phyloP scores from a whole-genome alignment of 2,888 invertebrate species.

The Caenorhabditis imperialis region DNA sequence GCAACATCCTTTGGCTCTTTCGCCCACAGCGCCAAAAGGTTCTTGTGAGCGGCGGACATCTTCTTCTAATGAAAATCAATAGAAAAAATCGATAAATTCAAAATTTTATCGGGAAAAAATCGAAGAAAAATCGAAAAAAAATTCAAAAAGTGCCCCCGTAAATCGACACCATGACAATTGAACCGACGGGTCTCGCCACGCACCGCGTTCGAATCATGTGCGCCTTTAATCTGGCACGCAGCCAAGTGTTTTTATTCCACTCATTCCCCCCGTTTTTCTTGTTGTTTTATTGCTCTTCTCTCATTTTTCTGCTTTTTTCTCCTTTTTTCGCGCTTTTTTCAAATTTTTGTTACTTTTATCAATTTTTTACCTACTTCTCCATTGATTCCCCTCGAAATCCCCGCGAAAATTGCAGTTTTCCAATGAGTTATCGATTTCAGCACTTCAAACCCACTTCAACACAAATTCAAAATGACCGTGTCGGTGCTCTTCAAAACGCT shows the following conservation, averaged over 20 bases:
- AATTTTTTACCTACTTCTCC: too few species aligned
- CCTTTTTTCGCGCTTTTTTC: not conserved
- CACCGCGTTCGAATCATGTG: slow-evolving; percentile 51
- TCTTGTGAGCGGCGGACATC: slow-evolving; percentile 66
- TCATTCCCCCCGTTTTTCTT: not conserved
- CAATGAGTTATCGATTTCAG: slow-evolving; percentile 2
- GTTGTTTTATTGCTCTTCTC: not conserved
- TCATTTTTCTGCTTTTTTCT: slow-evolving; percentile 4
- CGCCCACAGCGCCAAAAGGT: slow-evolving; percentile 65
- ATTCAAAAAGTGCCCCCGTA: slow-evolving; percentile 18
- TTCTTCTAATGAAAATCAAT: slow-evolving; percentile 3
- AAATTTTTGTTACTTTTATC: not conserved
- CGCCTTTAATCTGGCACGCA: slow-evolving; percentile 39
- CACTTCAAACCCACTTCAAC: too few species aligned
- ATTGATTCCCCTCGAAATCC: too few species aligned
- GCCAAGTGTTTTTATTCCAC: slow-evolving; percentile 8
- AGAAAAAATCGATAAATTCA: slow-evolving; percentile 5
- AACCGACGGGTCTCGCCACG: slow-evolving; percentile 31
- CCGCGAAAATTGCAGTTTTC: not conserved
- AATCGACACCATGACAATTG: slow-evolving; percentile 49
- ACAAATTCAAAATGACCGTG: slow-evolving; percentile 26
- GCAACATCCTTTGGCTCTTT: slow-evolving; percentile 61
- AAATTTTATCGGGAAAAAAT: slow-evolving; percentile 9
- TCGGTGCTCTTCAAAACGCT: slow-evolving; percentile 75
- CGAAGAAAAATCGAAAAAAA: slow-evolving; percentile 5